Evolutionary conservation across 2,113 vertebrate species (phyloP), one percentile per base, ranked within the genome.

Genomic region (Eidolon helvum): DNA sequence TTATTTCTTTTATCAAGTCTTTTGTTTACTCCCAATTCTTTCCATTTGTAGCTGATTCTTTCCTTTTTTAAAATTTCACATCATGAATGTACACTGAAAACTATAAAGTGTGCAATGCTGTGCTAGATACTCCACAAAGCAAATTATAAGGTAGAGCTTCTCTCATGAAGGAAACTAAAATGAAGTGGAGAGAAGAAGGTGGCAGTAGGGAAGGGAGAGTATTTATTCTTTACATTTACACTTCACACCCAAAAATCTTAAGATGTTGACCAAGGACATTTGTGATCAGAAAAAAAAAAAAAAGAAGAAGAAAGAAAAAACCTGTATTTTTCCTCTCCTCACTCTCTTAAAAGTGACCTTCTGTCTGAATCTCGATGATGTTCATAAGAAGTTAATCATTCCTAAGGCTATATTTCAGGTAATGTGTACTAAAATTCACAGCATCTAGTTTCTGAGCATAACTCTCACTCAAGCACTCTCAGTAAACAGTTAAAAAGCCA

Each of bases 11-110:
- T 75, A 22, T 45, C 66, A 43, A 26, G 6, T 53, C 57, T 79
- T 90, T 84, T 80, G 21, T 4, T 69, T 90, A 38, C 16, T 69
- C 45, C 78, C 11, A 63, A n/a, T 80, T 83, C 77, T 79, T 71
- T 90, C 66, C 43, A 92, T 53, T n/a, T 66, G 4, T 28, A 84
- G 12, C 30, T 72, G 5, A 95, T 30, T 69, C 21, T 89, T 90
- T 68, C n/a, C 35, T 57, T 72, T 87, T 92, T 85, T 21, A 10
- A 94, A 87, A 85, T 87, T 79, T 92, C 21, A 92, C 69, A 35
- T 75, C 38, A 94, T 43, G 6, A 61, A 84, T 80, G 89, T 78
- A 33, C 33, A 24, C 21, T 48, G 19, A 87, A 53, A 5, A 80
- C 18, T 74, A 16, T 43, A 38, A 92, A 80, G 26, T 55, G 0